Conservation (phyloP, 2,888 invertebrate genomes). For the Limenitis camilla region DNA sequence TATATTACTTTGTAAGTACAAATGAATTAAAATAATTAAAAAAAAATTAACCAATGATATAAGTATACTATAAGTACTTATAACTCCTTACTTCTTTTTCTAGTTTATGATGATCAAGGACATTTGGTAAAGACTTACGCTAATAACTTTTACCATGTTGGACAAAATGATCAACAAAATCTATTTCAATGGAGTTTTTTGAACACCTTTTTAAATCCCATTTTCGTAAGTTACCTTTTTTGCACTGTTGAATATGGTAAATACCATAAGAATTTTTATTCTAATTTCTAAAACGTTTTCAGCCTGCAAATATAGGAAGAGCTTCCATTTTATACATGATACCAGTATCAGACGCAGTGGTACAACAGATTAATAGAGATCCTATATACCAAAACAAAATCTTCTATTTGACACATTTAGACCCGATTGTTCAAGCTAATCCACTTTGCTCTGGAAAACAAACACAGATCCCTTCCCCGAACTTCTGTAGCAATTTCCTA, state of each 20-base stretch:
- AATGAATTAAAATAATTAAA: too few relatives aligned
- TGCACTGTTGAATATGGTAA: not conserved
- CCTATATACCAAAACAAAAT: conserved; percentile 56
- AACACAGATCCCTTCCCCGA: conserved; percentile 77
- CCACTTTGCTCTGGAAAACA: conserved; percentile 62
- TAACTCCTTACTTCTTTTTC: conserved; percentile 23
- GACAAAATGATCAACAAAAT: conserved; percentile 42
- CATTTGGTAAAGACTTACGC: conserved; percentile 53
- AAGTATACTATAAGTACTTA: too few relatives aligned
- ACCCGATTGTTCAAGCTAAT: conserved; percentile 47
- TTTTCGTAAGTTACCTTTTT: conserved; percentile 41
- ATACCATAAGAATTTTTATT: not conserved
- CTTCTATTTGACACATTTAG: conserved; percentile 39
- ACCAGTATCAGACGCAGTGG: conserved; percentile 58
- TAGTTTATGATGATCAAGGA: conserved; percentile 65
- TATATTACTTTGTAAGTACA: too few relatives aligned
- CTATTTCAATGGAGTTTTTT: conserved; percentile 48
- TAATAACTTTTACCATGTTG: conserved; percentile 46
- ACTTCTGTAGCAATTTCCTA: conserved; percentile 76
- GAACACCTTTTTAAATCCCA: conserved; percentile 52
- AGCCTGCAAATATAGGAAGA: conserved; percentile 40
- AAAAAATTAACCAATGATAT: too few relatives aligned
- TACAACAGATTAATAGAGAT: conserved; percentile 50
- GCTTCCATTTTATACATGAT: conserved; percentile 51
- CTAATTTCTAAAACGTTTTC: conserved; percentile 2